Base-by-base conservation (phyloP, 2,113 vertebrate species). In the Aramus guarauna region DNA sequence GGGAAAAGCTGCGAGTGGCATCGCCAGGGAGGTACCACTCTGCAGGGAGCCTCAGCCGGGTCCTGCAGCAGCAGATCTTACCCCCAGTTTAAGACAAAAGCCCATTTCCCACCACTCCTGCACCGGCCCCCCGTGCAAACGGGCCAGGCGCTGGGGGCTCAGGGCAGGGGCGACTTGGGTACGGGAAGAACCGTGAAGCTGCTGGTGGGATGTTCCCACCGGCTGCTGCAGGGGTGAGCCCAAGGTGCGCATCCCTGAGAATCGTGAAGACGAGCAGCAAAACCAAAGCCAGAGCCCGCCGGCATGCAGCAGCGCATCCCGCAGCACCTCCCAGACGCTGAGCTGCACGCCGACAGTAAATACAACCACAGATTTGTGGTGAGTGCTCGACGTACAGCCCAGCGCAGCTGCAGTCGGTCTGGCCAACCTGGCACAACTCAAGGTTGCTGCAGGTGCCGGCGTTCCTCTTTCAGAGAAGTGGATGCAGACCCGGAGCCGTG, bases 11-110 rank as follows among this genome's bases (percentile, higher is more conserved):
- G 27, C 3, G 24, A 24, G 69, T 11, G 47, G 55, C 60, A 11
- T 7, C 2, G 0, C 41, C 9, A 7, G 11, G 11, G 12, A 27
- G 52, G 37, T 15, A 11, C 67, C 9, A 0, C 62, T 55, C 5
- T 0, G 66, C 41, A 15, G 32, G 26, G 29, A 10, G 1, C 11
- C 53, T 20, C n/a, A 15, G 21, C 45, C 4, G 6, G 12, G 26
- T 27, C 39, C 76, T 12, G 12, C n/a, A 15, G 45, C 48, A 62
- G n/a, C 37, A 10, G 13, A 9, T 5, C n/a, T 5, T 1, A 6
- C 32, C 11, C 47, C n/a, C 11, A 23, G 59, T 7, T 34, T 23
- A 4, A 36, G n/a, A 15, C 34, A 45, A 71, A 29, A 50, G 37
- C 50, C 29, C 9, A 1, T 36, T 36, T 24, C 55, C 68, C 68